Evolutionary conservation across 2,797 vertebrate species (phyloP), one percentile per base, ranked within the genome.

Genomic region (Euphonia xanthogaster): DNA sequence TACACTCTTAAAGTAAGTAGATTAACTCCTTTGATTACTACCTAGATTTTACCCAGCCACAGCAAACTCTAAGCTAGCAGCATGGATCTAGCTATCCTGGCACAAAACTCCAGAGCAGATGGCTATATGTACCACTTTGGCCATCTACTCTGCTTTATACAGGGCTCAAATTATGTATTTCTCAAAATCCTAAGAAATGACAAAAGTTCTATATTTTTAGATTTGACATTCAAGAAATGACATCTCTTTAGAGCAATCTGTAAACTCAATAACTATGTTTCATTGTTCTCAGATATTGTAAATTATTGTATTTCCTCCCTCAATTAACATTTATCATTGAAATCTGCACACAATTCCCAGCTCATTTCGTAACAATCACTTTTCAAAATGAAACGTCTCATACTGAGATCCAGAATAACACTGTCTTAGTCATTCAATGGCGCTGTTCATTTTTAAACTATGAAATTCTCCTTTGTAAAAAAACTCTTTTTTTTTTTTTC

Each of bases 291-390:
- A 68, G 84, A 74, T 63, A 82, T 12, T 88, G 54, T 47, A 68
- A 87, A 88, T 82, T 54, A 73, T 7, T 77, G 42, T 62, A 88
- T 92, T 91, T 95, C 73, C 89, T 81, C 45, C 21, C 68, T 77
- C 70, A 95, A 40, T 89, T 35, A 91, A 87, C 47, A 78, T 91
- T 85, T 65, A 83, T 67, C 48, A 88, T 28, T 75, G 50, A 87
- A 94, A 90, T 94, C 44, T 82, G 55, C 62, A 83, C 66, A 76
- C 63, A 95, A 93, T 92, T 94, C 92, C 79, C 92, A 90, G 75
- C 12, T 37, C 87, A 57, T 83, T 94, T 91, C 58, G 81, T 91
- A 94, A 93, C 68, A 89, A 90, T 89, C 57, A 51, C 70, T 93
- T 81, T 88, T 93, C 86, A 93, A 73, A 93, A 96, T 84, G 67